These are phyloP conservation scores for Lamellibrachia satsuma DNA, from an alignment of 2,888 invertebrate genomes.

Conservation along the genomic window DNA sequence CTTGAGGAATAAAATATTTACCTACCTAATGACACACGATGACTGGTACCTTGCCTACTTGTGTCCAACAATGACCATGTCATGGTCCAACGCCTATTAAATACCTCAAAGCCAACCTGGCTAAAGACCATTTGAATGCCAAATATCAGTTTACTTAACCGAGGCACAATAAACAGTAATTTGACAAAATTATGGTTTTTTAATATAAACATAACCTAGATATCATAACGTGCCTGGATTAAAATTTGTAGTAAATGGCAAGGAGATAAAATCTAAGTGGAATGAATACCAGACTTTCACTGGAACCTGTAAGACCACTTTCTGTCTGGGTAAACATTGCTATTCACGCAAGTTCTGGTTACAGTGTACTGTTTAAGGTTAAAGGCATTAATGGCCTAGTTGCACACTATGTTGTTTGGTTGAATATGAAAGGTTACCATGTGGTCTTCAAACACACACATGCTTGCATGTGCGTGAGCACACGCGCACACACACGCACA, in stretches of 20 bases:
- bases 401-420: neutral
- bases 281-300: neutral
- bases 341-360: neutral
- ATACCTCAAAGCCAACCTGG: neutral
- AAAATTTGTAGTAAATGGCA: neutral
- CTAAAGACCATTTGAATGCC: neutral
- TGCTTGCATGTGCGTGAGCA: too few relatives aligned
- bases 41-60: too few relatives aligned
- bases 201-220: conserved; percentile 6
- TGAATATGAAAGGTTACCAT: neutral
- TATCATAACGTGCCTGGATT: neutral
- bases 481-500: too few relatives aligned
- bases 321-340: neutral
- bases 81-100: neutral
- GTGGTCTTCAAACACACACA: too few relatives aligned
- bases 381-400: neutral
- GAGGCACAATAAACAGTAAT: neutral
- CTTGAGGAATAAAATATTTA: too few relatives aligned
- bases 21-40: too few relatives aligned
- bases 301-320: neutral
- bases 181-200: neutral
- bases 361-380: neutral
- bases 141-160: neutral
- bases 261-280: neutral
- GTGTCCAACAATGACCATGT: too few relatives aligned